Conservation (phyloP, 2,888 invertebrate species). For the Lepidocyrtoides sp. region DNA sequence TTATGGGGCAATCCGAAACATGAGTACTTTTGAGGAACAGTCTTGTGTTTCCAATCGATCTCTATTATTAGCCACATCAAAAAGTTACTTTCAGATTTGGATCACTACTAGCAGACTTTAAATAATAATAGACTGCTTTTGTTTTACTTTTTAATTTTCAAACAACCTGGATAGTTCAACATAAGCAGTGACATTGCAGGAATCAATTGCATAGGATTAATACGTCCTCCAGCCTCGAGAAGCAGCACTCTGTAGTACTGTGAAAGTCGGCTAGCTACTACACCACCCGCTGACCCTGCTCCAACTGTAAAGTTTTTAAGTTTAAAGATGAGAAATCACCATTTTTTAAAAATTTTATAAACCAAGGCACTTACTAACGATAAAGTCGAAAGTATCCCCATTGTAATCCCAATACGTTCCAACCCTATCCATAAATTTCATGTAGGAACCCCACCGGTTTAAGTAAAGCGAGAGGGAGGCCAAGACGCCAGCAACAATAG, state of each 20-base stretch:
- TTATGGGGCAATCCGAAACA: conserved; percentile 78
- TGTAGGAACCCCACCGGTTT: conserved; percentile 79
- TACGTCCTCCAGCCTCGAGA: conserved; percentile 80
- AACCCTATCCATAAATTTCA: conserved; percentile 81
- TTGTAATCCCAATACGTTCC: conserved; percentile 79
- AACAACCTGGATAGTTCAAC: conserved; percentile 81
- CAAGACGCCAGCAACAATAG: conserved; percentile 77
- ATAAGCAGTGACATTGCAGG: conserved; percentile 82
- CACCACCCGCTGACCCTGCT: conserved; percentile 73
- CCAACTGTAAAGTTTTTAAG: conserved; percentile 21
- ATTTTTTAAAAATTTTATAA: too few species aligned
- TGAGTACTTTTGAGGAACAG: conserved; percentile 80
- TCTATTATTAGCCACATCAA: conserved; percentile 50
- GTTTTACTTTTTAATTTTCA: too few species aligned
- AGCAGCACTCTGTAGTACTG: conserved; percentile 78
- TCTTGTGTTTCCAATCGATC: conserved; percentile 81
- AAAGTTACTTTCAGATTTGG: neutral
- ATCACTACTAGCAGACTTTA: neutral
- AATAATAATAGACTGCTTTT: neutral
- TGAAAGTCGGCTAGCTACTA: conserved; percentile 76
- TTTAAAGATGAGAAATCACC: neutral
- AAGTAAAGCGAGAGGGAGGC: conserved; percentile 79
- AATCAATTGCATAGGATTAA: conserved; percentile 82
- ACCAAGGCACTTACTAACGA: conserved; percentile 71
- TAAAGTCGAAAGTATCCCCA: conserved; percentile 82